These are phyloP conservation scores for Hucho hucho DNA, from an alignment of 2,113 vertebrate species.

Conservation along the genomic window DNA sequence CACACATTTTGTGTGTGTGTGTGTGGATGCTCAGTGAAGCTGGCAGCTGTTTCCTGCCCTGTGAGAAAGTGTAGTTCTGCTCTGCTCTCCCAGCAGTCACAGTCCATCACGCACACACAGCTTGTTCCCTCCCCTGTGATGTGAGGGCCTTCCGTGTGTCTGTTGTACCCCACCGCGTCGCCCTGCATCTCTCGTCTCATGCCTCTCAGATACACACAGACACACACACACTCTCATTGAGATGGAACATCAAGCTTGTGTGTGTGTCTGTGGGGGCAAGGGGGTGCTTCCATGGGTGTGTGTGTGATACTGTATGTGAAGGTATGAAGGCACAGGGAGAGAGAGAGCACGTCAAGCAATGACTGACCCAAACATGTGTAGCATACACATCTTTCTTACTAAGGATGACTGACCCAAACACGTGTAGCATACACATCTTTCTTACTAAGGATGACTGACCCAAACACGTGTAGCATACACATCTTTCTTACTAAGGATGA, in stretches of 20 bases:
- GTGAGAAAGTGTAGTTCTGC: background rate
- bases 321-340: no score
- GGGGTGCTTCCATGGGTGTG: background rate
- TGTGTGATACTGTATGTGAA: background rate
- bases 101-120: background rate
- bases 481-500: no score
- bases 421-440: background rate
- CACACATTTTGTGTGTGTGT: background rate
- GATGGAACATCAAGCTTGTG: background rate
- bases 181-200: slow-evolving; percentile 5
- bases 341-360: no score
- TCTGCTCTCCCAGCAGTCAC: background rate
- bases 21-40: slow-evolving; percentile 1
- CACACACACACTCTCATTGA: background rate
- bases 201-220: background rate
- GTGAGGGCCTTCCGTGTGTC: background rate
- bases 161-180: background rate
- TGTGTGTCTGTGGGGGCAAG: background rate
- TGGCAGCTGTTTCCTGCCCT: slow-evolving; percentile 20
- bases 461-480: no score
- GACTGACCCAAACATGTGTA: no score
- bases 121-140: background rate
- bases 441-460: no score
- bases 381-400: no score
- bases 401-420: background rate